Base-by-base conservation (phyloP, 2,888 invertebrate species). In the Pelosia muscerda region DNA sequence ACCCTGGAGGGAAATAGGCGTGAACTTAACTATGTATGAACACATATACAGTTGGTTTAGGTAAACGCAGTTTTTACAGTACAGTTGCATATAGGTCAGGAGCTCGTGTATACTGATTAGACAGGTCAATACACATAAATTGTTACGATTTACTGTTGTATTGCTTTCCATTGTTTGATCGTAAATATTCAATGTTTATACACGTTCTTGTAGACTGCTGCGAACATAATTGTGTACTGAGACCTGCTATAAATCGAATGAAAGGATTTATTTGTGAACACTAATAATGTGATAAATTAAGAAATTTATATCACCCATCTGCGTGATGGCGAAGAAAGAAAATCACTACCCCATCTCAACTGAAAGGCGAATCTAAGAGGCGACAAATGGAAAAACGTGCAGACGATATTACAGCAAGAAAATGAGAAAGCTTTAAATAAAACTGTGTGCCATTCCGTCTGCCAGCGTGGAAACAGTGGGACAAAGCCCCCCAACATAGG, bases 71-170 rank as follows among this genome's bases (percentile, higher is more conserved):
- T 9, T 59, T 13, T 59, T 19, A 19, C 3, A 23, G 19, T 34
- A 59, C 9, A 15, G 8, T 38, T 38, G 10, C 38, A 38, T 59
- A 59, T 59, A 38, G 59, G 59, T 59, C 38, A 38, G 59, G 38
- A 34, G 59, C 54, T 53, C 9, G 22, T 54, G 34, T 65, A n/a
- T 59, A 23, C 49, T 31, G 31, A 54, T 49, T 23, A 25, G 23
- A 19, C 10, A 34, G 65, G 65, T 65, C 65, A 65, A 65, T 25
- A 65, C 54, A 38, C 60, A 54, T 54, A 26, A 60, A 65, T 65
- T 19, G 38, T 60, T 6, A 59, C 65, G 22, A 53, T 58, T 65
- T 53, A 58, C 49, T 58, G 54, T 65, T 59, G 25, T 25, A 22
- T 38, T 26, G 9, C 2, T 53, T 55, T 54, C 38, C 26, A 22